Base-by-base conservation (phyloP, 2,888 invertebrate genomes). In the Clistopyga incitator region DNA sequence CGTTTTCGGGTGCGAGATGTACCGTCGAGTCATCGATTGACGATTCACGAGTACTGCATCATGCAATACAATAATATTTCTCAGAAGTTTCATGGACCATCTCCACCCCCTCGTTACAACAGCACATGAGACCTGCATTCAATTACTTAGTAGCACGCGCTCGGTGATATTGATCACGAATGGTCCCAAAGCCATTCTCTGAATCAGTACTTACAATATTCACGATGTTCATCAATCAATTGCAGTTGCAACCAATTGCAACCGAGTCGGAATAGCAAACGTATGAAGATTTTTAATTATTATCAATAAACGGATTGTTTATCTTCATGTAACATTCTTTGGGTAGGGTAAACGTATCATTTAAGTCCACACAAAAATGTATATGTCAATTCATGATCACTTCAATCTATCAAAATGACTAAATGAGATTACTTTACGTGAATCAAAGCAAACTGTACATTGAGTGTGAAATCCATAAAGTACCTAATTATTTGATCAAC, bases 111-210 rank as follows among this genome's bases (percentile, higher is more conserved):
- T 72, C 70, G 67, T 72, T 77, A 68, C 20, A 6, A 23, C 20
- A 20, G 29, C 38, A 10, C 70, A 68, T 23, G 52, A 65, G 70
- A 78, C 65, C 38, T 13, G 68, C 38, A 34, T 59, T 80, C 83
- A 74, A 77, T 84, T 77, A 84, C 83, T 84, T 77, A 72, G 70
- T 77, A 42, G 42, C 45, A 56, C 42, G 78, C 20, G 61, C 50
- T 23, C 38, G 64, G 47, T 70, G 25, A 75, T 75, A 68, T 72
- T 78, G 74, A 74, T 70, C 23, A n/a, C 25, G 68, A 65, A 71
- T 25, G 18, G 34, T 70, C 23, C 64, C n/a, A 25, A 72, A 29
- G 34, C 13, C 20, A 67, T 59, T 34, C 13, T 13, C 6, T 42
- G 45, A 65, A 10, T 13, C 34, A 15, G 15, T 56, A 25, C 25